Evolutionary conservation across 2,888 invertebrate species (phyloP).

Genomic region (Gymnoscelis rufifasciata): DNA sequence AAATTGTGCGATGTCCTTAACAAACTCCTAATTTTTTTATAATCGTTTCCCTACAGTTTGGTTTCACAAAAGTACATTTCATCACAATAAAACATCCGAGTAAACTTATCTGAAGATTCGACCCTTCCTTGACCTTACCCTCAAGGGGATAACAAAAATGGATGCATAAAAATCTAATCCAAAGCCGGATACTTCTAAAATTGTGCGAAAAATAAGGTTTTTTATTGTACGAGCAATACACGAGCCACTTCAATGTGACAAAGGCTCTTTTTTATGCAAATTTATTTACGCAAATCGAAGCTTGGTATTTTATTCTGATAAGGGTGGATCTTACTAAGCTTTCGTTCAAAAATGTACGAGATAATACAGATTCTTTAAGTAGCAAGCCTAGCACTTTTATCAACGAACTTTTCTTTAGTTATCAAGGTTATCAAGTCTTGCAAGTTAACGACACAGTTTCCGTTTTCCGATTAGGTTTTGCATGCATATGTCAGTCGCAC

Average conservation of each 20-base stretch:
- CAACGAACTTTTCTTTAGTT: too few relatives aligned
- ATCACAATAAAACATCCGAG: constrained; percentile 10
- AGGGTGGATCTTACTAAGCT: constrained; percentile 1
- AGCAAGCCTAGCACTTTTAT: not conserved
- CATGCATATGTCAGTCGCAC: too few relatives aligned
- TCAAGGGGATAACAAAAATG: constrained; percentile 13
- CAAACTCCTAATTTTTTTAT: too few relatives aligned
- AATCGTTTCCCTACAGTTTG: too few relatives aligned
- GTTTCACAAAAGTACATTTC: not conserved
- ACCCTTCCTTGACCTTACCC: constrained; percentile 22
- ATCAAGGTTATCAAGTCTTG: too few relatives aligned
- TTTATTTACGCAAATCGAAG: constrained; percentile 15
- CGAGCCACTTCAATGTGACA: too few relatives aligned
- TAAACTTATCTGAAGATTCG: constrained; percentile 4
- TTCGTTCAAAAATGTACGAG: constrained; percentile 2
- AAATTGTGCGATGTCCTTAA: too few relatives aligned
- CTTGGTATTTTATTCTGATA: constrained; percentile 12
- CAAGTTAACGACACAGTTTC: too few relatives aligned
- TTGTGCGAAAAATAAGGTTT: constrained; percentile 23
- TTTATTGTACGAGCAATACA: too few relatives aligned
- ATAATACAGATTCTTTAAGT: constrained; percentile 1
- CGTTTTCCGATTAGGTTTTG: too few relatives aligned
- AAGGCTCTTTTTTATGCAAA: too few relatives aligned
- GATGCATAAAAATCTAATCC: constrained; percentile 24
- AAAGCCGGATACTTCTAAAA: constrained; percentile 18